Base-by-base conservation (phyloP, 2,113 vertebrate genomes). In the Eleginops maclovinus region DNA sequence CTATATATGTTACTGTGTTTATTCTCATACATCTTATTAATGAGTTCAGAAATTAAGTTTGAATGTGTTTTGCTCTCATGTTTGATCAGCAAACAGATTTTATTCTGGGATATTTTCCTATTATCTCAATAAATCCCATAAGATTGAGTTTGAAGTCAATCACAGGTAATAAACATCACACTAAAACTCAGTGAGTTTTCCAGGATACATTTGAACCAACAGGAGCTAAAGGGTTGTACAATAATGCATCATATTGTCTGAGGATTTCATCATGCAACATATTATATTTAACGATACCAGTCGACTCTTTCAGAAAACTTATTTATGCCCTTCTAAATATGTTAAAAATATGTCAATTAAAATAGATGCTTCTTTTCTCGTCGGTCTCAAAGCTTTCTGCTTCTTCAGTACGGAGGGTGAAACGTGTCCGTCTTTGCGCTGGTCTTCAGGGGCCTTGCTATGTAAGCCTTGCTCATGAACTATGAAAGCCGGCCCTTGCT, bases 401-500 rank as follows among this genome's bases (percentile, higher is more conserved):
- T 36, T 77, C 16, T 60, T 75, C 76, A 67, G 28, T 11, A 55
- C 14, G 46, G 47, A 71, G 72, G 55, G 60, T 83, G 31, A 82
- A 85, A 50, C 28, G 63, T 75, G 72, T 75, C 72, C 61, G 3
- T 82, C 51, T 68, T 53, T 75, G 62, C 10, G 62, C 49, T 26
- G 17, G 67, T 77, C 84, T 73, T 66, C 5, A 62, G 80, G 67
- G 72, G 19, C 26, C 56, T 75, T 66, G n/a, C 49, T 31, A n/a
- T 72, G 54, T 81, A 62, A 76, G 75, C 49, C 75, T 73, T 49
- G 41, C 65, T 77, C 41, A 26, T 66, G 70, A 78, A 77, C 75
- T 81, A 73, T 84, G 73, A 88, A 88, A 89, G 74, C 79, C 13
- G 59, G 62, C 47, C 72, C 79, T 73, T 28, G 70, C 73, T n/a